These are phyloP conservation scores for Falco naumanni DNA, from an alignment of 2,797 vertebrate genomes.

Conservation along the genomic window DNA sequence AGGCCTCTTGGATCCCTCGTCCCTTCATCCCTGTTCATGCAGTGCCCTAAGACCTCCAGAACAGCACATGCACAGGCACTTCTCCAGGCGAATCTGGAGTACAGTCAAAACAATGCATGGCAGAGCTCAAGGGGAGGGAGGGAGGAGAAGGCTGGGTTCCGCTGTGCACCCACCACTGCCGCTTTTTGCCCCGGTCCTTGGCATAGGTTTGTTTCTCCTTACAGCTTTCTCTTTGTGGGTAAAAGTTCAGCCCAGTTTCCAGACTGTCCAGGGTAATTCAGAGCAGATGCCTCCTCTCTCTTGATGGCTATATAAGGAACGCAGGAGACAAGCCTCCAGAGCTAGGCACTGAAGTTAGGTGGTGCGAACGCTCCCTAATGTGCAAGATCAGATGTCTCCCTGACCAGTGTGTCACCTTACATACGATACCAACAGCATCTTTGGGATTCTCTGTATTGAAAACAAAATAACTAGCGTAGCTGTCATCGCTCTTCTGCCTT, in stretches of 20 bases:
- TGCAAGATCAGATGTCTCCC: conserved; percentile 2
- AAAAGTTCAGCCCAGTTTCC: conserved; percentile 2
- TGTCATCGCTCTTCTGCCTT: neutral
- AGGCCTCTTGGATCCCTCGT: neutral
- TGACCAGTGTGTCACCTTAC: conserved; percentile 24
- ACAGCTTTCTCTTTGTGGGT: neutral
- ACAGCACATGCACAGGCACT: neutral
- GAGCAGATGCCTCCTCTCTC: neutral
- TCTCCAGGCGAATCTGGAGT: neutral
- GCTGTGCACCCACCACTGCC: neutral
- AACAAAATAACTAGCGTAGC: neutral
- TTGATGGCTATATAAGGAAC: conserved; percentile 17
- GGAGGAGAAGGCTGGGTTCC: neutral
- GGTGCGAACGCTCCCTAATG: neutral
- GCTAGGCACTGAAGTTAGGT: neutral
- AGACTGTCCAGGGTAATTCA: neutral
- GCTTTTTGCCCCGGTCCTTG: neutral
- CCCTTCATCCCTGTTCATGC: neutral
- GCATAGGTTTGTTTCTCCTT: neutral
- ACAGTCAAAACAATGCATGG: neutral
- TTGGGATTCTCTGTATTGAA: neutral
- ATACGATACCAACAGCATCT: neutral
- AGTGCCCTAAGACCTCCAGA: neutral
- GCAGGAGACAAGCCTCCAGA: neutral
- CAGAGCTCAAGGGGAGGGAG: neutral